phyloP scores from a whole-genome alignment of 2,888 invertebrate species.

The Aleiodes leptofemur region DNA sequence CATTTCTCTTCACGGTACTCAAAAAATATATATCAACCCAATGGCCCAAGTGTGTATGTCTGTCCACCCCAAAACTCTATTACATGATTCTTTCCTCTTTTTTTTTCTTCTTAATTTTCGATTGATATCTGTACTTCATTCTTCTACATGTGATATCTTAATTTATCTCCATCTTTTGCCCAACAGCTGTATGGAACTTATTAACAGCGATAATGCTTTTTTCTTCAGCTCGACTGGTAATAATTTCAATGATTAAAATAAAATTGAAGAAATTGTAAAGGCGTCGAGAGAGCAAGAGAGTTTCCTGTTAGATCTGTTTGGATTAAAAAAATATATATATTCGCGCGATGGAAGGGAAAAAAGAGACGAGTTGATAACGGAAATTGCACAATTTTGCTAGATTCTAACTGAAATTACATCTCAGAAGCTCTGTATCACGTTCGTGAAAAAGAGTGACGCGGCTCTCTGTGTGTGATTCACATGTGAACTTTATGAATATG shows the following conservation, averaged over 20 bases:
- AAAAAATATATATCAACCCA: constrained; percentile 57
- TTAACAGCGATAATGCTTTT: too few species aligned
- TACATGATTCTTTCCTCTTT: constrained; percentile 44
- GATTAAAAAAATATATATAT: background rate
- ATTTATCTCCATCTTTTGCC: background rate
- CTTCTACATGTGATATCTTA: background rate
- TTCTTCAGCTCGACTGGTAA: too few species aligned
- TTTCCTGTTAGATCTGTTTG: too few species aligned
- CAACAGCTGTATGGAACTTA: too few species aligned
- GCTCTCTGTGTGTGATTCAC: background rate
- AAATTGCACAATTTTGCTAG: constrained; percentile 17
- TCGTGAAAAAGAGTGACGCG: background rate
- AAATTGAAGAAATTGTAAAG: too few species aligned
- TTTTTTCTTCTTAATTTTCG: background rate
- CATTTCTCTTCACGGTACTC: constrained; percentile 45
- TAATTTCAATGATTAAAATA: too few species aligned
- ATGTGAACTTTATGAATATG: constrained; percentile 9
- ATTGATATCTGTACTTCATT: constrained; percentile 5
- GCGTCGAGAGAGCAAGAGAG: too few species aligned
- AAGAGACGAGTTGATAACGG: background rate
- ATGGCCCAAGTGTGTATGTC: constrained; percentile 46
- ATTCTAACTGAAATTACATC: constrained; percentile 25
- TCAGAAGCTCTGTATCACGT: constrained; percentile 12
- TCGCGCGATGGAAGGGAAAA: background rate
- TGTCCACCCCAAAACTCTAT: constrained; percentile 60